These are phyloP conservation scores for Scortum barcoo DNA, from an alignment of 2,113 vertebrate species.

Conservation along the genomic window DNA sequence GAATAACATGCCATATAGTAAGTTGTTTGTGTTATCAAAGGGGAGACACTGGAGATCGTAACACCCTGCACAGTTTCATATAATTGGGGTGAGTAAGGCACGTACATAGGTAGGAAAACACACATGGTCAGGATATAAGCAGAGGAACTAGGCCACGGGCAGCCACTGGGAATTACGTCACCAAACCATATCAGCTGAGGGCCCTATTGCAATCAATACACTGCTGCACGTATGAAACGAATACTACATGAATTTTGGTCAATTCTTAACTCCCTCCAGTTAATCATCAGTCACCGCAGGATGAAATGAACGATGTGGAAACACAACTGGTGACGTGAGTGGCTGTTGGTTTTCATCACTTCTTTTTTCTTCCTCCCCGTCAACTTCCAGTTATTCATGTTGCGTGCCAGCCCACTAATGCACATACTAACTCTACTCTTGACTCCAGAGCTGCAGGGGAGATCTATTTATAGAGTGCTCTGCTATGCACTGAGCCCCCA, in stretches of 20 bases:
- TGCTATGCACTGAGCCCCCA: slow-evolving; percentile 75
- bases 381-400: slow-evolving; percentile 58
- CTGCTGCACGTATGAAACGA: slow-evolving; percentile 7
- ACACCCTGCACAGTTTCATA: neutral
- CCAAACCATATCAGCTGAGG: neutral
- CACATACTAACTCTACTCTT: slow-evolving; percentile 73
- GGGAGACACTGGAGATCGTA: neutral
- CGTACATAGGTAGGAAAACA: neutral
- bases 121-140: neutral
- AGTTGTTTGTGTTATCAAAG: neutral
- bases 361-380: slow-evolving; percentile 53
- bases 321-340: slow-evolving; percentile 18
- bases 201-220: slow-evolving; percentile 16
- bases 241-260: neutral
- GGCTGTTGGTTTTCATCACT: slow-evolving; percentile 39
- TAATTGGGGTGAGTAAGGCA: neutral
- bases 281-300: neutral
- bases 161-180: slow-evolving; percentile 1
- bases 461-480: slow-evolving; percentile 81
- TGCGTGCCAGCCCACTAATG: slow-evolving; percentile 67
- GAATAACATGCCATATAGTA: neutral
- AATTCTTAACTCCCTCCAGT: slow-evolving; percentile 6
- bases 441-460: slow-evolving; percentile 73
- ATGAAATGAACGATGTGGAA: slow-evolving; percentile 21
- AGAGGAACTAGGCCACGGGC: neutral